Evolutionary conservation across 2,888 invertebrate species (phyloP), one percentile per base, ranked within the genome.

Genomic region (Cosmia pyralina): DNA sequence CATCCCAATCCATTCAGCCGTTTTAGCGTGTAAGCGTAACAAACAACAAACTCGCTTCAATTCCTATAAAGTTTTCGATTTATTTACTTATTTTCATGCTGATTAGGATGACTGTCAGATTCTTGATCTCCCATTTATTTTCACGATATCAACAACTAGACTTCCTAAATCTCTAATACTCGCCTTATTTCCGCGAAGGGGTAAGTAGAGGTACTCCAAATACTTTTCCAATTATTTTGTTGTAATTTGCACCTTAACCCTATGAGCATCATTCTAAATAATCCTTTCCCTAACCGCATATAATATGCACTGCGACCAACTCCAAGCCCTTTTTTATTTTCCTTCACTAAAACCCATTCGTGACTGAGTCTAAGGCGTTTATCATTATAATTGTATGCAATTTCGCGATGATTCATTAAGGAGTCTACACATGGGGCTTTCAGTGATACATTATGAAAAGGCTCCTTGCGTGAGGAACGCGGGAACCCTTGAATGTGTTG

Each of bases 361-460:
- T 86, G 86, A 81, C 87, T 75, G 55, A 77, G 64, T 74, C 28
- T 38, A 64, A 74, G 71, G 76, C 79, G 84, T 84, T 86, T 88
- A 87, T 89, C 88, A 87, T 89, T 88, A 89, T 91, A 92, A 92
- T 92, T 90, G 90, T 91, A 91, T 92, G 93, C 92, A 92, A 91
- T 90, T 89, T 85, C 83, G 81, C 86, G 91, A 90, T 92, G 92
- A 93, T 94, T 93, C 92, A 94, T 93, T 94, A 94, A 88, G 89
- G 88, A 87, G 91, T 90, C 91, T 92, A 91, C 94, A 94, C 93
- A 93, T 93, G 93, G 92, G 90, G 89, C 90, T 93, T 93, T 93
- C 92, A 92, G 93, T 91, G 90, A 94, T 94, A 91, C 93, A 93
- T 94, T 93, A 94, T 93, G 92, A 91, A 92, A 89, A 90, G 91